Base-by-base conservation (phyloP, 1,140 invertebrate species). In the Bemisia tabaci region DNA sequence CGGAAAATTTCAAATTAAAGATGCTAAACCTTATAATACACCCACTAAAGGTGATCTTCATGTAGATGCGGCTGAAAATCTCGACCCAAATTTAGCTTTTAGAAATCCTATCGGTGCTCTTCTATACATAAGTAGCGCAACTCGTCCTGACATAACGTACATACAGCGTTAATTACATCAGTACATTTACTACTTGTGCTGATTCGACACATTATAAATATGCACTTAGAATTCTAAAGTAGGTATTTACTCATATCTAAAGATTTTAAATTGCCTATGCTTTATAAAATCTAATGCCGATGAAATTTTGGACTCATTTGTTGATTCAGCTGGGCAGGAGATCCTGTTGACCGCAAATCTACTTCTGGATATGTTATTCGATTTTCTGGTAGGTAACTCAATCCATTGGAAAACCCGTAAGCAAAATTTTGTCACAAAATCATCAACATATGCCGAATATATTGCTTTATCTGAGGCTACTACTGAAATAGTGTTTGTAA, bases 91-190 rank as follows among this genome's bases (percentile, higher is more conserved):
- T 24, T 59, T 69, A 63, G 62, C 70, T 26, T 78, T 74, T 68
- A 70, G 70, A 63, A 59, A 73, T 22, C 59, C 76, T 9, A 70
- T 79, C 22, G 76, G 75, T 24, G 70, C 71, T 21, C 68, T 82
- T 12, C 74, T 79, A 71, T 81, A 81, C 71, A 64, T 80, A 12
- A 64, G 73, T 17, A 67, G 75, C n/a, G 68, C 71, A 0, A 80
- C 78, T 21, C 65, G 79, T 26, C 80, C 79, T 61, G 80, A 81
- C 70, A 78, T 82, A 24, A 67, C 76, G 1, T n/a, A n/a, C n/a
- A n/a, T 80, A 70, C 71, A 72, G 77, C 24, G 77, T 81, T 0
- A 75, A 72, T 68, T 74, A 72, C 58, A 68, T 80, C n/a, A 77
- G 76, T 64, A 77, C 79, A 69, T 81, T 78, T 67, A 76, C 77